Base-by-base conservation (phyloP, 2,888 invertebrate species). In the Rhopalosiphum nymphaeae region DNA sequence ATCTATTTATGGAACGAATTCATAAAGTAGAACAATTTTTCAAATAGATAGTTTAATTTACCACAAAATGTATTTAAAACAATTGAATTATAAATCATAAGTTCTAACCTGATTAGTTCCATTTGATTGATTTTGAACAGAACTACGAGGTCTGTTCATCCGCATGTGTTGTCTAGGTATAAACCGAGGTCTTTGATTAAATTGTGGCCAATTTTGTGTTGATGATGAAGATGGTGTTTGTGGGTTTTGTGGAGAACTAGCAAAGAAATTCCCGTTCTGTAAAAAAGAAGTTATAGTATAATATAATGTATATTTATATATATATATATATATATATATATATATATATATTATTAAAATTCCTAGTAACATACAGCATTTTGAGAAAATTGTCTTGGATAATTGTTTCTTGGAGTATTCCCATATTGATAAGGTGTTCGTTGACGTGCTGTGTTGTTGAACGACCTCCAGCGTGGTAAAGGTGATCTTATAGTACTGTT, bases 51-150 rank as follows among this genome's bases (percentile, higher is more conserved):
- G 36, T 3, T 21, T 21, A 36, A 36, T 78, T 78, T 36, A 78
- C 36, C 9, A 9, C 42, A 78, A 78, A 78, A 46, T 29, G 29
- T 87, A 87, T 49, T n/a, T 16, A 87, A 87, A 87, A 53, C 16
- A n/a, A 1, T 49, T n/a, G 21, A 42, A 46, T 13, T n/a, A 67
- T 16, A 53, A 53, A 29, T 89, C n/a, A 0, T 53, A 3, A 78
- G 25, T n/a, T 44, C 25, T 86, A 78, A 94, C 94, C 90, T 94
- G 94, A 91, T 94, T 94, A 49, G 86, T 91, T 49, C 94, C 94
- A 67, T 94, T 94, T 16, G 94, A 61, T 61, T 91, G 94, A 91
- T 61, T 94, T 94, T 94, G 94, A 94, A 94, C 91, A n/a, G 94
- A 86, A 91, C 57, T 91, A 7, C 94, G 94, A 61, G 94, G 94